Percentiles rank a stretch among this genome's conserved stretches.
Conservation (phyloP, 2,113 vertebrate genomes). For the Cebidichthys violaceus region DNA sequence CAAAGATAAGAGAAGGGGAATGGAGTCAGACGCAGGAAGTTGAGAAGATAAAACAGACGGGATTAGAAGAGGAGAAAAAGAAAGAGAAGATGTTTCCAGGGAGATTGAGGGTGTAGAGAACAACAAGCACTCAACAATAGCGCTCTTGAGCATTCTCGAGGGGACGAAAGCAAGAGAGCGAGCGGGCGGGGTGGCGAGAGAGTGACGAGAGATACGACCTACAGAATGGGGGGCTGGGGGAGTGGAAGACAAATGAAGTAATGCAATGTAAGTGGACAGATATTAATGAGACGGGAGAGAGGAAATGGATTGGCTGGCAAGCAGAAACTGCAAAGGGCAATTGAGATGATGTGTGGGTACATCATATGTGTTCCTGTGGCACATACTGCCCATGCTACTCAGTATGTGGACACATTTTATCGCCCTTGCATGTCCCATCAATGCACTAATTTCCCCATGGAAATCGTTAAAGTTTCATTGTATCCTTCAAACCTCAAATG, state of each 20-base stretch:
- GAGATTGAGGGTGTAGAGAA: slow-evolving; percentile 49
- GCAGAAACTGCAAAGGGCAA: slow-evolving; percentile 47
- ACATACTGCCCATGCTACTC: background rate
- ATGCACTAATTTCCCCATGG: background rate
- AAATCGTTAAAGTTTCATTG: slow-evolving; percentile 5
- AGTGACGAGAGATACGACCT: slow-evolving; percentile 10
- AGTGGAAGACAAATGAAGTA: slow-evolving; percentile 18
- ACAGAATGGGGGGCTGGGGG: background rate
- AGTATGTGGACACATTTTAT: slow-evolving; percentile 5
- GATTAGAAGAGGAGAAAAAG: slow-evolving; percentile 45
- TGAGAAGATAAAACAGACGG: slow-evolving; percentile 46
- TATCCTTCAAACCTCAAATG: background rate
- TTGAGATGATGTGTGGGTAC: slow-evolving; percentile 37
- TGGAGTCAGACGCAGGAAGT: slow-evolving; percentile 37
- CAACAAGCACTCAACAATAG: slow-evolving; percentile 51
- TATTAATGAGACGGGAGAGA: slow-evolving; percentile 60
- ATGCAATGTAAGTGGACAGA: slow-evolving; percentile 55
- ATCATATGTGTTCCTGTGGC: slow-evolving; percentile 1
- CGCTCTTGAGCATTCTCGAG: slow-evolving; percentile 35
- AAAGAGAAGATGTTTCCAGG: slow-evolving; percentile 43
- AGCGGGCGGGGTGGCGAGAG: background rate
- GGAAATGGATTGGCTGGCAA: slow-evolving; percentile 45
- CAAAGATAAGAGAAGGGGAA: slow-evolving; percentile 16
- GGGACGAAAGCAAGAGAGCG: slow-evolving; percentile 5
- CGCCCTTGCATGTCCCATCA: background rate